Percentiles rank a stretch among this genome's conserved stretches.
Evolutionary conservation across 2,113 vertebrate genomes (phyloP).

Genomic region (Pseudopipra pipra): DNA sequence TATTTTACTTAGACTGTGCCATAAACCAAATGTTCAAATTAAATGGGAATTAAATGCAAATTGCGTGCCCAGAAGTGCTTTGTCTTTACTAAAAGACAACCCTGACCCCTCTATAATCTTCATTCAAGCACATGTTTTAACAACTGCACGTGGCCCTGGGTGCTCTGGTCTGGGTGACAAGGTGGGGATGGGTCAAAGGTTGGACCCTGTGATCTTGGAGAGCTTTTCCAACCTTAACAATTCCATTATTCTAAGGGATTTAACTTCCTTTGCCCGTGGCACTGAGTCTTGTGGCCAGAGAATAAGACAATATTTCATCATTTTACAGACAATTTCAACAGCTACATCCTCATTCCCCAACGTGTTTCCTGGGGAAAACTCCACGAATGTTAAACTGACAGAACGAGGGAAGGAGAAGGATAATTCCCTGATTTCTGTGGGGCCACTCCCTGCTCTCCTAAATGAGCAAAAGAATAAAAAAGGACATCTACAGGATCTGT

Average conservation of each 20-base stretch:
- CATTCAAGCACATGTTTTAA: background rate
- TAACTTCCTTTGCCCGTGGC: background rate
- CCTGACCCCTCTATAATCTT: background rate
- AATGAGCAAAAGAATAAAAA: background rate
- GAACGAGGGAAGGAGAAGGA: background rate
- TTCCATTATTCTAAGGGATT: background rate
- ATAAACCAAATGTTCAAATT: background rate
- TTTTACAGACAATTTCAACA: background rate
- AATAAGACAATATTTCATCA: rapidly evolving
- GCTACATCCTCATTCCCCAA: background rate
- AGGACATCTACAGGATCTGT: background rate
- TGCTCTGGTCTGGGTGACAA: too few species aligned
- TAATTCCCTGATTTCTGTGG: background rate
- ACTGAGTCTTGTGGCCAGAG: background rate
- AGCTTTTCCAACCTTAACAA: background rate
- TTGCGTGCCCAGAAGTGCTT: background rate
- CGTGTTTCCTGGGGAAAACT: background rate
- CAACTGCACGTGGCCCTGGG: background rate
- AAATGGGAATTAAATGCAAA: background rate
- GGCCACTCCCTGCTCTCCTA: background rate
- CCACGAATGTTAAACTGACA: background rate
- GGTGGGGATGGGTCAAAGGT: background rate
- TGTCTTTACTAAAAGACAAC: background rate
- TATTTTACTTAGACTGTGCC: background rate
- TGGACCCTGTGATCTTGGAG: background rate